Base-by-base conservation (phyloP, 64 coral and sea anemone species). In the Pocillopora damicornis region DNA sequence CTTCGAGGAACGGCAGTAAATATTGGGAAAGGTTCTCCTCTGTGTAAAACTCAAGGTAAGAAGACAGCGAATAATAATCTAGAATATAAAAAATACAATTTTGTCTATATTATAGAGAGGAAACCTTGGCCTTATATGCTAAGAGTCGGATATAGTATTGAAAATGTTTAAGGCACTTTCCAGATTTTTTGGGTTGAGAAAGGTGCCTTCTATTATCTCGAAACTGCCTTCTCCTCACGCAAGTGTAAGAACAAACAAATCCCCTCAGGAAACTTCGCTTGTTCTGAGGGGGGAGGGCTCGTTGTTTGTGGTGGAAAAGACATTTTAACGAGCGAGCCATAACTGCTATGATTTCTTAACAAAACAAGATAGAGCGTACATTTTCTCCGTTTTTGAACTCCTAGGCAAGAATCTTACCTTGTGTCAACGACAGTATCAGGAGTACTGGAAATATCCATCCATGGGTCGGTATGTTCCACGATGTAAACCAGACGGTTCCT, bases 351-450 rank as follows among this genome's bases (percentile, higher is more conserved):
- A 66, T 17, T 66, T 18, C 63, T 66, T 66, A 17, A 66, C 63
- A 18, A 18, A 51, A 2, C 42, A 15, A 22, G 5, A 66, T 66
- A 66, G 20, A 5, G 4, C 20, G 63, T 66, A 66, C 15, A 18
- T 22, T 18, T 79, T 79, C 9, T 11, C 11, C 16, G n/a, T 61
- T 17, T 25, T 71, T 72, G 22, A 84, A 38, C 80, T 30, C 11
- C 11, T 60, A 91, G 90, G 90, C 30, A 76, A 77, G 63, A 60
- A n/a, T 18, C 83, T 91, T 36, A 79, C 74, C 15, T 66, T 81
- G 12, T 91, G 90, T 42, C 90, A 91, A 51, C 82, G 90, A 38
- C 79, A 86, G 42, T 91, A 78, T 75, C 90, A 91, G 61, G 90
- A 91, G 74, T 82, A 86, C 61, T 91, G 90, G 89, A 86, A 80